Conservation (phyloP, 2,113 vertebrate genomes). For the Paratilapia polleni region DNA sequence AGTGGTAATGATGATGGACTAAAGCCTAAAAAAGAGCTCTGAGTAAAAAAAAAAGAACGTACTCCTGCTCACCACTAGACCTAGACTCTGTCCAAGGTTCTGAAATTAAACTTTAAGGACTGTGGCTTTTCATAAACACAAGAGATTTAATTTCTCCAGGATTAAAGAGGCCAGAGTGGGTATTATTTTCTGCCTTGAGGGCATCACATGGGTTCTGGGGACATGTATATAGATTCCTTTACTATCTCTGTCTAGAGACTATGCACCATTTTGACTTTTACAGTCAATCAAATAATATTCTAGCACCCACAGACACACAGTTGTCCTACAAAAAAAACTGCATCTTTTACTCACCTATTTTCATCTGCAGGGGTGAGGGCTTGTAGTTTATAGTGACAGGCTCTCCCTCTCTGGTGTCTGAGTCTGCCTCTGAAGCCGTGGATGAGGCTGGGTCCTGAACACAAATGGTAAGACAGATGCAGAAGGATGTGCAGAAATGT, state of each 20-base stretch:
- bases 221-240: neutral
- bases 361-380: slow-evolving; percentile 95
- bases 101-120: slow-evolving; percentile 50
- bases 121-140: slow-evolving; percentile 3
- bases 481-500: slow-evolving; percentile 31
- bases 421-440: slow-evolving; percentile 92
- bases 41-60: neutral
- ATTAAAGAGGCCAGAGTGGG: neutral
- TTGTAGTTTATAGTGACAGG: slow-evolving; percentile 98
- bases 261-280: neutral
- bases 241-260: neutral
- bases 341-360: slow-evolving; percentile 82
- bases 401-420: slow-evolving; percentile 91
- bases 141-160: neutral
- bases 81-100: slow-evolving; percentile 69
- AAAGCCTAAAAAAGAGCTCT: neutral
- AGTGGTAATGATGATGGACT: neutral
- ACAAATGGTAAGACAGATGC: neutral
- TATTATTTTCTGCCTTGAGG: neutral
- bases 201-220: neutral
- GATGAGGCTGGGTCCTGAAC: slow-evolving; percentile 91
- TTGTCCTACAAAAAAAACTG: neutral
- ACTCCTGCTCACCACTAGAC: slow-evolving; percentile 4
- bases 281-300: neutral
- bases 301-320: neutral